A percentile compares a stretch with the other conserved stretches of the same genome.
Conservation (phyloP, 2,113 vertebrate genomes). For the Scartelaos histophorus region DNA sequence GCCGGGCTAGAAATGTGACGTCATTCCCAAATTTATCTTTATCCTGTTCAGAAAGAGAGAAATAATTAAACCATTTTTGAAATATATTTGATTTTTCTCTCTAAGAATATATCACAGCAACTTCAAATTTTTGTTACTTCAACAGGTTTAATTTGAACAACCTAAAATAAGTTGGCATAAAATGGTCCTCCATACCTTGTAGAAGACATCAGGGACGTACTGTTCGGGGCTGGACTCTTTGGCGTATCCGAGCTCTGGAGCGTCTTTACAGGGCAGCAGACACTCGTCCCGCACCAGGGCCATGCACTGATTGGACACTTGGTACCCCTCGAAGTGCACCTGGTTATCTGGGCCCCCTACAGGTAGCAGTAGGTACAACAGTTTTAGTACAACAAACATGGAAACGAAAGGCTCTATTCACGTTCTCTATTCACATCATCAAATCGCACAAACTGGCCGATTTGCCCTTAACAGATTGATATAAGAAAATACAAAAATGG, state of each 20-base stretch:
- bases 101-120: no score
- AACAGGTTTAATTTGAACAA: no score
- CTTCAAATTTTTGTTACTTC: no score
- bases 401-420: no score
- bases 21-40: constrained; percentile 99
- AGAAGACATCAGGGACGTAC: constrained; percentile 97
- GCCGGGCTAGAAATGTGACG: constrained; percentile 94
- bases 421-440: no score
- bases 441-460: no score
- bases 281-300: constrained; percentile 95
- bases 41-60: constrained; percentile 76
- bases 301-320: constrained; percentile 99
- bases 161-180: neutral
- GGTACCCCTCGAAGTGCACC: constrained; percentile 98
- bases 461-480: no score
- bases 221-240: constrained; percentile 98
- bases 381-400: no score
- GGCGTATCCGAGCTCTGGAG: constrained; percentile 91
- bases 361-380: constrained; percentile 21
- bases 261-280: constrained; percentile 91
- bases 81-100: no score
- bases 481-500: no score
- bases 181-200: constrained; percentile 78
- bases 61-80: neutral
- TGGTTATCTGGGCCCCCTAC: constrained; percentile 98